phyloP scores from a whole-genome alignment of 53 echinoderm and acorn worm genomes.

The Astropecten irregularis region DNA sequence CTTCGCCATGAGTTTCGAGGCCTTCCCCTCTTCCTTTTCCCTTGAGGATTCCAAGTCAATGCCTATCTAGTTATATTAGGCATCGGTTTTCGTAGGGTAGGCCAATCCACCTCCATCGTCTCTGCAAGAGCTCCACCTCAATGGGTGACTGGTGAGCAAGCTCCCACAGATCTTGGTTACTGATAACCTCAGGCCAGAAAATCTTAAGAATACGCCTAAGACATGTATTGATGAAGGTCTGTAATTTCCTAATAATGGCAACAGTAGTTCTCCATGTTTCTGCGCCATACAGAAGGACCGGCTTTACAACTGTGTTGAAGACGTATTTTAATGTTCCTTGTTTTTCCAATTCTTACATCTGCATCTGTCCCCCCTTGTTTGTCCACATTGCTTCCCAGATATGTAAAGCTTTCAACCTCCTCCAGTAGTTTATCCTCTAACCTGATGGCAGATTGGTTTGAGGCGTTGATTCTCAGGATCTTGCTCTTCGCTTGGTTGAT shows the following conservation, averaged over 20 bases:
- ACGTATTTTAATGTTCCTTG: background rate
- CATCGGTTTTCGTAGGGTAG: too few relatives aligned
- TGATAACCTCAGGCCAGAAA: too few relatives aligned
- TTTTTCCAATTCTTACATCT: background rate
- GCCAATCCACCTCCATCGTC: too few relatives aligned
- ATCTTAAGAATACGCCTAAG: too few relatives aligned
- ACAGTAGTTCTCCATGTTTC: conserved; percentile 5
- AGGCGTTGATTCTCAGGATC: conserved; percentile 17
- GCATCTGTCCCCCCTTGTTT: background rate
- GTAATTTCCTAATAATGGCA: background rate
- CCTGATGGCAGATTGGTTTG: background rate
- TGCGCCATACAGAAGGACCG: background rate
- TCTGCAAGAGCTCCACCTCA: too few relatives aligned
- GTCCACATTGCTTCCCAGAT: conserved; percentile 8
- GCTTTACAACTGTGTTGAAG: background rate
- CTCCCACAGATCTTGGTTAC: too few relatives aligned
- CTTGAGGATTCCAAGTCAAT: too few relatives aligned
- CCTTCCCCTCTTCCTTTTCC: too few relatives aligned
- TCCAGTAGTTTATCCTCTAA: background rate
- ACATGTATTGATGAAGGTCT: conserved; percentile 21
- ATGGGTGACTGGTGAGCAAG: too few relatives aligned
- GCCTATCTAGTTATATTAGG: too few relatives aligned
- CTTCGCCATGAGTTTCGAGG: too few relatives aligned
- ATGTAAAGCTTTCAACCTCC: conserved; percentile 1
- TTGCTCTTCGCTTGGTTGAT: conserved; percentile 24